A percentile compares a stretch with the other conserved stretches of the same genome.
Evolutionary conservation across 2,888 invertebrate genomes (phyloP).

Genomic region (Matsumyia berberina): DNA sequence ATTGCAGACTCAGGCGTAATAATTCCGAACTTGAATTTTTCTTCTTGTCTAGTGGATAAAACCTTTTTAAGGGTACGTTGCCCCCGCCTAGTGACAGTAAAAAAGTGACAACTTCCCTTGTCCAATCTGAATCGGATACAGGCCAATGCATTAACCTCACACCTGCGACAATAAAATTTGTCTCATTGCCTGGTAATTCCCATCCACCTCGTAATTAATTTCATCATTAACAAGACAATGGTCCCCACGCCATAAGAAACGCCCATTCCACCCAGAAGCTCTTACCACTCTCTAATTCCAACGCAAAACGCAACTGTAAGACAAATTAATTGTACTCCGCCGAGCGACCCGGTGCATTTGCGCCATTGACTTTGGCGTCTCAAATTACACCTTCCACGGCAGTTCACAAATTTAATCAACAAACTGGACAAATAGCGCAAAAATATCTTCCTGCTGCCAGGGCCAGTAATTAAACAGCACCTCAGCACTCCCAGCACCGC

Average conservation of each 20-base stretch:
- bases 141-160: too few species aligned
- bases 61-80: too few species aligned
- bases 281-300: conserved; percentile 31
- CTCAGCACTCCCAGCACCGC: conserved; percentile 55
- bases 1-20: too few species aligned
- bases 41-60: too few species aligned
- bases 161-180: too few species aligned
- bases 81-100: too few species aligned
- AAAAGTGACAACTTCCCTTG: too few species aligned
- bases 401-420: conserved; percentile 69
- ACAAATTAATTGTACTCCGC: conserved; percentile 63
- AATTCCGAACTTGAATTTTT: too few species aligned
- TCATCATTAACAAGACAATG: conserved; percentile 67
- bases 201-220: conserved; percentile 58
- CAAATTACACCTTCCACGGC: conserved; percentile 55
- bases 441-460: conserved; percentile 59
- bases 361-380: conserved; percentile 62
- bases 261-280: conserved; percentile 33
- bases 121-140: too few species aligned
- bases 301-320: conserved; percentile 52
- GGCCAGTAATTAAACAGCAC: conserved; percentile 64
- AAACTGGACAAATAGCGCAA: conserved; percentile 75
- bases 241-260: conserved; percentile 28
- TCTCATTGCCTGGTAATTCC: background rate
- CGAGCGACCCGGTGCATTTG: conserved; percentile 46